These are phyloP conservation scores for Ploceus nigricollis DNA, from an alignment of 2,113 vertebrate genomes.

Conservation along the genomic window DNA sequence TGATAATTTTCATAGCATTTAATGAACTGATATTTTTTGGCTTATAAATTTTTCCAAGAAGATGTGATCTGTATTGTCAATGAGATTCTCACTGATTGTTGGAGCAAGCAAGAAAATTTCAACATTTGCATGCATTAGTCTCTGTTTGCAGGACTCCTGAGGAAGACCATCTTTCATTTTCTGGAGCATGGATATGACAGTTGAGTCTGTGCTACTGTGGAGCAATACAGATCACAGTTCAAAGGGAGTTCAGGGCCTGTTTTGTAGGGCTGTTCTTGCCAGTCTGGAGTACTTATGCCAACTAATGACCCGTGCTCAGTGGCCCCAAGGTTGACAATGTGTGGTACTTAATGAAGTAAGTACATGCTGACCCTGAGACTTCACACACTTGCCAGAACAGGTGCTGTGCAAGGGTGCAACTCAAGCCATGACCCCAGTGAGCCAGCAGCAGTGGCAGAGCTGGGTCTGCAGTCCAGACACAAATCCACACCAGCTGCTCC, in stretches of 20 bases:
- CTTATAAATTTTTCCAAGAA: neutral
- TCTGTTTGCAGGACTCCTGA: neutral
- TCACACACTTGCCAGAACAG: neutral
- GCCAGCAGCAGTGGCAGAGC: neutral
- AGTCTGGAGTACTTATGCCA: neutral
- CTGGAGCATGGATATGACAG: neutral
- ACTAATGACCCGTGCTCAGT: neutral
- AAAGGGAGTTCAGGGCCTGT: neutral
- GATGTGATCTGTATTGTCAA: neutral
- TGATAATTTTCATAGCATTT: neutral
- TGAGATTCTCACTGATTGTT: neutral
- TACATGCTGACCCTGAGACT: neutral
- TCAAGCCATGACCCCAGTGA: neutral
- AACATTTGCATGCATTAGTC: neutral
- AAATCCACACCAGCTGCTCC: neutral
- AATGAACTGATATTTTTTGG: neutral
- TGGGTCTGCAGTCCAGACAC: neutral
- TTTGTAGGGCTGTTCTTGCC: neutral
- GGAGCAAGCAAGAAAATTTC: neutral
- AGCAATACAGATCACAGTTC: neutral
- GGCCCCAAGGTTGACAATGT: neutral
- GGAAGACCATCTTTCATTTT: neutral
- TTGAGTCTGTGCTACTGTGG: neutral
- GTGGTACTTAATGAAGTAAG: neutral
- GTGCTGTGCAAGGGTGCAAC: neutral